Evolutionary conservation across 2,113 vertebrate genomes (phyloP).

Genomic region (Microcebus tavaratra): DNA sequence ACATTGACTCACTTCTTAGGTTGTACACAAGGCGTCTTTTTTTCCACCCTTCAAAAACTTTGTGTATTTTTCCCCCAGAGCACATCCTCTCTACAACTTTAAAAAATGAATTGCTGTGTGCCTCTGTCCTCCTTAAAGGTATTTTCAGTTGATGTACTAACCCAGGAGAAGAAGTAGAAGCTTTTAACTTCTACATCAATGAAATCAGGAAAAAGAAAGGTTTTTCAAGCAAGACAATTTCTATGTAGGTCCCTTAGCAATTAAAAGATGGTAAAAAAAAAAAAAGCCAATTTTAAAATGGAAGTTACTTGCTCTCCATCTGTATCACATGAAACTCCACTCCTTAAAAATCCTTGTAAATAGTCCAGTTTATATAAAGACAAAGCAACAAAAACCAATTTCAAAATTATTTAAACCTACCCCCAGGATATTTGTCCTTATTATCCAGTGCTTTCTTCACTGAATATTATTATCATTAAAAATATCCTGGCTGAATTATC

Average conservation of each 20-base stretch:
- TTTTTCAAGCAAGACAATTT: conserved; percentile 44
- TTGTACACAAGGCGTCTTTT: background rate
- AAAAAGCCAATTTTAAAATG: conserved; percentile 40
- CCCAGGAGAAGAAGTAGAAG: conserved; percentile 36
- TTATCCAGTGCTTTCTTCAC: background rate
- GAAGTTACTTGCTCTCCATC: background rate
- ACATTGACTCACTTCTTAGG: background rate
- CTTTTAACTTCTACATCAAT: conserved; percentile 68
- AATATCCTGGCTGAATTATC: background rate
- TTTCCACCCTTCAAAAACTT: conserved; percentile 10
- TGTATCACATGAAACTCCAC: background rate
- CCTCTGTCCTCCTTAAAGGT: conserved; percentile 29
- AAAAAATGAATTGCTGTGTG: conserved; percentile 54
- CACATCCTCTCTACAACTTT: conserved; percentile 15
- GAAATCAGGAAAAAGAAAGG: conserved; percentile 40
- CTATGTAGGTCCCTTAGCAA: conserved; percentile 44
- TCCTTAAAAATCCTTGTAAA: background rate
- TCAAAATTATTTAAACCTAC: background rate
- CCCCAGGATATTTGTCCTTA: background rate
- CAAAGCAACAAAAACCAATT: background rate
- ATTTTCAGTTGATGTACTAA: conserved; percentile 62
- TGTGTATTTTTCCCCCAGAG: background rate
- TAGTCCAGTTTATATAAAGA: background rate
- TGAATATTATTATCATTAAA: too few relatives aligned
- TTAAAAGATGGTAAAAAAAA: conserved; percentile 54